Evolutionary conservation across 92 coral and sea anemone species (phyloP), one percentile per base, ranked within the genome.

Genomic region (Zoanthus sansibaricus): DNA sequence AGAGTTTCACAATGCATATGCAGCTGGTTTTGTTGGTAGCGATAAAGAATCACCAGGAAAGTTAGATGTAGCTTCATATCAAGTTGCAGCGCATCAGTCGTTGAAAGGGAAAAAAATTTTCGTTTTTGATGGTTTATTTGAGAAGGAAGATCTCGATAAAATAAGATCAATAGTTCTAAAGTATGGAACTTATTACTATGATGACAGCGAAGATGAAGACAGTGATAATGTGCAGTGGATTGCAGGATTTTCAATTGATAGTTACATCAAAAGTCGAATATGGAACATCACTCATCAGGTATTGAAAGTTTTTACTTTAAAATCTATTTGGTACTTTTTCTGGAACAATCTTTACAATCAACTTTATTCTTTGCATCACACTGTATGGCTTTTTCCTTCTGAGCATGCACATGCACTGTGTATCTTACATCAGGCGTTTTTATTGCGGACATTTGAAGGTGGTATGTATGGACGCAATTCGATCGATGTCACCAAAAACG

Each of bases 141-240:
- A 86, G 52, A 92, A 89, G 61, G 96, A 93, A 82, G 99, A 93
- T 54, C 88, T 97, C 87, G 99, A 97, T 86, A 83, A 90, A 31
- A 84, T 97, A 16, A 83, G 98, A 70, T 92, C 92, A 8, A 87
- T 88, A 46, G 89, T 97, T 9, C 86, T 97, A 42, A 97, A 92
- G 25, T 91, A 95, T 89, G 99, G 99, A 11, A 86, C 91, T 7
- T 97, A 95, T 84, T 97, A 93, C 84, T 97, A 94, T 76, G 99
- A 97, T 56, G 99, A 97, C 62, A 92, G 95, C 44, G 97, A 96
- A 77, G 95, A 92, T 10, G 88, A 86, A 8, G 96, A 91, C 18
- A 95, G 97, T 82, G 99, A 97, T 80, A 97, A 97, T 89, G 99
- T 97, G 10, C 99, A 97, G 71, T 97, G 99, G 99, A 97, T 97